Conservation (phyloP, 2,888 invertebrate genomes). For the Diplazon laetatorius region DNA sequence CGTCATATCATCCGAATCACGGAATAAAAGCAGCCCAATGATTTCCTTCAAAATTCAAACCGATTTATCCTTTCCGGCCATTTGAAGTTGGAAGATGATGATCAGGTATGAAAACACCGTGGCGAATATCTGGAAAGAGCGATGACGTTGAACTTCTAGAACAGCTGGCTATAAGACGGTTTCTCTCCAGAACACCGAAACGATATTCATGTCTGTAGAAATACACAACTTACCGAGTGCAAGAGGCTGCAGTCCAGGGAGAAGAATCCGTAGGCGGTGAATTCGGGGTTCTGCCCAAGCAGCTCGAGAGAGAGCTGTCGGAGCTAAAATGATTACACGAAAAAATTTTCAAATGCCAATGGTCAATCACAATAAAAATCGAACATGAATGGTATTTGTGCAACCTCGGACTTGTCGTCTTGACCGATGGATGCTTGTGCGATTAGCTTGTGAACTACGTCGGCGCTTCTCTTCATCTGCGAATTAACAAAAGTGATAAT, state of each 20-base stretch:
- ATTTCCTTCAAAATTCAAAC: too few species aligned
- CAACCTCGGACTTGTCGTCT: constrained; percentile 36
- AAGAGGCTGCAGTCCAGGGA: constrained; percentile 71
- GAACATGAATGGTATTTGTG: neutral
- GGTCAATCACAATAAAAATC: neutral
- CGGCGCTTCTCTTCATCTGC: constrained; percentile 30
- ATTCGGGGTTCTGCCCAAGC: constrained; percentile 23
- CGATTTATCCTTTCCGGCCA: too few species aligned
- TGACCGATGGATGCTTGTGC: neutral
- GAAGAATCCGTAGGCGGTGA: constrained; percentile 60
- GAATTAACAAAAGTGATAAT: neutral
- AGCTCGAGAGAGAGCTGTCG: constrained; percentile 35
- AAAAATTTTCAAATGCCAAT: neutral
- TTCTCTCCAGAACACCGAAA: too few species aligned
- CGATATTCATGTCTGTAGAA: too few species aligned
- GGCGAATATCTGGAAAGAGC: too few species aligned
- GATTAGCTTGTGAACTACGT: constrained; percentile 28
- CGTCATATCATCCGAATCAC: too few species aligned
- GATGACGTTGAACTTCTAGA: too few species aligned
- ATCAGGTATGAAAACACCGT: too few species aligned
- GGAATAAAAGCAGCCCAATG: too few species aligned
- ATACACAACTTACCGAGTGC: constrained; percentile 71
- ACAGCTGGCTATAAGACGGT: too few species aligned
- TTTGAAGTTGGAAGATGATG: too few species aligned
- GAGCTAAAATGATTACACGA: constrained; percentile 9